Percentiles rank a stretch among this genome's conserved stretches.
phyloP scores from a whole-genome alignment of 2,888 invertebrate species.

The Clanis bilineata region DNA sequence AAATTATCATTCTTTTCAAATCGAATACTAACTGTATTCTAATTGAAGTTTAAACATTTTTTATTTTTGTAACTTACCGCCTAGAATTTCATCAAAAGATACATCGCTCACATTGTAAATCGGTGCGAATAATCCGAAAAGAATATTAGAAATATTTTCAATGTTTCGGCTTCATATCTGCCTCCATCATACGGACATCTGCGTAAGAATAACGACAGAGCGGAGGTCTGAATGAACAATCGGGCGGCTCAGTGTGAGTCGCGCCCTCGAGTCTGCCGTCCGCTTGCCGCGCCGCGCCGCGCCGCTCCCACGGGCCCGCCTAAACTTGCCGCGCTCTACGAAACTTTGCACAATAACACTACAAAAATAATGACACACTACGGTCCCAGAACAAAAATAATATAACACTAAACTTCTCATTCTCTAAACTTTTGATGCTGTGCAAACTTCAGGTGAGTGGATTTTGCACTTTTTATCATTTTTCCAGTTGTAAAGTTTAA shows the following conservation, averaged over 20 bases:
- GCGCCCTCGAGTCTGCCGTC: conserved; percentile 55
- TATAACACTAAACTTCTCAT: conserved; percentile 8
- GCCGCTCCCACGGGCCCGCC: conserved; percentile 42
- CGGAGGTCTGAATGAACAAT: conserved; percentile 72
- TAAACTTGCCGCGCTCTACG: conserved; percentile 56
- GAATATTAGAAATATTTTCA: conserved; percentile 5
- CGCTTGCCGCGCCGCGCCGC: conserved; percentile 46
- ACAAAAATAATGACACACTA: conserved; percentile 9
- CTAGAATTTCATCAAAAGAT: not conserved
- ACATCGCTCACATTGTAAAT: not conserved
- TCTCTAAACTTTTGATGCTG: conserved; percentile 13
- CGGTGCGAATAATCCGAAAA: not conserved
- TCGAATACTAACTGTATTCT: too few relatives aligned
- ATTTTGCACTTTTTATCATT: not conserved
- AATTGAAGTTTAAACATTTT: not conserved
- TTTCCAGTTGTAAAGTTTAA: conserved; percentile 2
- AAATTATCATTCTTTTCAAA: too few relatives aligned
- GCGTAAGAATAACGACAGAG: conserved; percentile 76
- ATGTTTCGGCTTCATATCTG: conserved; percentile 50
- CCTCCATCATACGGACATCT: conserved; percentile 66
- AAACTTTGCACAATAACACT: conserved; percentile 33
- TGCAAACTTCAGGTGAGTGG: conserved; percentile 7
- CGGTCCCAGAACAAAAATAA: conserved; percentile 8
- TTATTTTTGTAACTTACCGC: not conserved
- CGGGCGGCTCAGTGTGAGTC: conserved; percentile 69